These are phyloP conservation scores for Aspidapion aeneum DNA, from an alignment of 2,888 invertebrate species.

Conservation along the genomic window DNA sequence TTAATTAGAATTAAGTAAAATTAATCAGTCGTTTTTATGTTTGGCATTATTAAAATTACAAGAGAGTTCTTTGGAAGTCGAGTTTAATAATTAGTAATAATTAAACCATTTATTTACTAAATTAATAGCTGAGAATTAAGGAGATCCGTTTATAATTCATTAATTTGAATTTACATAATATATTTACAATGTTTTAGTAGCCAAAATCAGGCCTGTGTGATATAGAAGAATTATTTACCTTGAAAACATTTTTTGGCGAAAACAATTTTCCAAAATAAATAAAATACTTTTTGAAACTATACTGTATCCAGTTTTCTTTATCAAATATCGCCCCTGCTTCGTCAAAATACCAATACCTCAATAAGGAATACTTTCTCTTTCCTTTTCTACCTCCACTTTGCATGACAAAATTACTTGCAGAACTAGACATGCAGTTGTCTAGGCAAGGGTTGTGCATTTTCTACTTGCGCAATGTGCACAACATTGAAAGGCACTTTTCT, in stretches of 20 bases:
- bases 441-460: conserved; percentile 20
- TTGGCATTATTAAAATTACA: conserved; percentile 13
- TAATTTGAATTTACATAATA: background rate
- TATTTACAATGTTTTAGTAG: background rate
- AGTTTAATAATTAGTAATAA: background rate
- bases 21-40: conserved; percentile 20
- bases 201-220: background rate
- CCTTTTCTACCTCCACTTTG: conserved; percentile 36
- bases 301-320: too few species aligned
- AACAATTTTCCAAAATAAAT: too few species aligned
- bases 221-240: too few species aligned
- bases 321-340: background rate
- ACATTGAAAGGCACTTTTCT: conserved; percentile 29
- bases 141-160: background rate
- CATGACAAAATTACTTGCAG: conserved; percentile 44
- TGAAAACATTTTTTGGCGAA: too few species aligned
- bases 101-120: background rate
- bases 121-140: background rate
- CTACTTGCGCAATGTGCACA: conserved; percentile 18
- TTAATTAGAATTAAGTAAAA: conserved; percentile 2
- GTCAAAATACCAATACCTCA: background rate
- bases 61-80: conserved; percentile 1
- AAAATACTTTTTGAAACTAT: too few species aligned
- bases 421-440: conserved; percentile 7
- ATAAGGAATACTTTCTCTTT: conserved; percentile 43